A percentile compares a stretch with the other conserved stretches of the same genome.
phyloP scores from a whole-genome alignment of 2,888 invertebrate species.

The Drosophila antonietae region DNA sequence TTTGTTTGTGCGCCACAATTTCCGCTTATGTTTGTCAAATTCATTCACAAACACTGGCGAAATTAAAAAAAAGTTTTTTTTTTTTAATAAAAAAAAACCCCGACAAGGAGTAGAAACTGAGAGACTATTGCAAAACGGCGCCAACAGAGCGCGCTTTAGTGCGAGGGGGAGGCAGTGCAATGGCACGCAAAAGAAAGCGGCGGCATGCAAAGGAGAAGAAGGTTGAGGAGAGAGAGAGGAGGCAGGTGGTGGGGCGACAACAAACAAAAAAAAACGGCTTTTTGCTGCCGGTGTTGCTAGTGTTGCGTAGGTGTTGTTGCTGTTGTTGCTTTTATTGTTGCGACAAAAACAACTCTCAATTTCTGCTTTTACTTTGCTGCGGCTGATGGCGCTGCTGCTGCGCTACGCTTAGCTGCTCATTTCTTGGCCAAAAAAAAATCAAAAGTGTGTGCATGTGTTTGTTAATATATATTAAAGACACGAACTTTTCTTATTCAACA shows the following conservation, averaged over 20 bases:
- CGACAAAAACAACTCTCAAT: conserved; percentile 72
- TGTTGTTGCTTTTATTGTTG: conserved; percentile 26
- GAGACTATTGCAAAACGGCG: conserved; percentile 37
- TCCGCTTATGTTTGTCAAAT: conserved; percentile 23
- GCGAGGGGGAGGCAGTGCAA: conserved; percentile 20
- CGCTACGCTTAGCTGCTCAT: conserved; percentile 62
- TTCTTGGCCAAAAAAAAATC: conserved; percentile 50
- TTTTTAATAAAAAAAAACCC: conserved; percentile 28
- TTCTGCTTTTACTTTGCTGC: conserved; percentile 73
- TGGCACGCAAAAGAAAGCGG: conserved; percentile 70
- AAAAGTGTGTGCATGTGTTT: conserved; percentile 14
- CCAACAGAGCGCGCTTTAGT: conserved; percentile 35
- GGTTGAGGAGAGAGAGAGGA: neutral
- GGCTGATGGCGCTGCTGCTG: neutral
- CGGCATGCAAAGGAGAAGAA: conserved; percentile 46
- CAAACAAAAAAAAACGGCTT: conserved; percentile 17
- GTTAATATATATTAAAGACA: conserved; percentile 31
- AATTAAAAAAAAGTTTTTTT: conserved; percentile 25
- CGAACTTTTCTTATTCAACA: conserved; percentile 53
- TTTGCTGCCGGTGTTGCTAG: conserved; percentile 37
- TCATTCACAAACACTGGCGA: conserved; percentile 46
- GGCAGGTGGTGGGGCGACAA: conserved; percentile 6
- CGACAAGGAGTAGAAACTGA: conserved; percentile 1
- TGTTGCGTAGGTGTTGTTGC: conserved; percentile 62
- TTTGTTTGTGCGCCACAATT: conserved; percentile 9